Base-by-base conservation (phyloP, 2,113 vertebrate genomes). In the Sporophila hypoxantha region DNA sequence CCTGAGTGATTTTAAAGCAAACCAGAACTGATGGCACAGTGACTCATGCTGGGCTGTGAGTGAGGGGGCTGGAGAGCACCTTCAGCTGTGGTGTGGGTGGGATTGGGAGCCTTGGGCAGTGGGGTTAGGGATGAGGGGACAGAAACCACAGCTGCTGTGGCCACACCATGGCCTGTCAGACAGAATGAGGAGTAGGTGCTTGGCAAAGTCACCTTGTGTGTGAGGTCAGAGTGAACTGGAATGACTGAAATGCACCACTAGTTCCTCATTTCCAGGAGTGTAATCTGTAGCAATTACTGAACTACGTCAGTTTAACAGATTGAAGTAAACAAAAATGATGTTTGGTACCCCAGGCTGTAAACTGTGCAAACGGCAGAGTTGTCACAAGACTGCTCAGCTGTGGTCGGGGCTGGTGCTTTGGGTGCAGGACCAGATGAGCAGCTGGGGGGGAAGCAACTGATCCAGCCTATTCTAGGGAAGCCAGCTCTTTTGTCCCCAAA, bases 31-130 rank as follows among this genome's bases (percentile, higher is more conserved):
- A 19, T 41, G 67, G 12, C 23, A 6, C 34, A 34, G 76, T 22
- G 14, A 2, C 5, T 64, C 0, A 2, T 3, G 32, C 62, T 64
- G 65, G 47, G 36, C 39, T 64, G 64, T 20, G 36, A 62, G 37
- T 3, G n/a, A 44, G 12, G 8, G 44, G 19, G 12, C 20, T 68
- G 52, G 65, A 61, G 1, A 44, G 16, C 22, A 14, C 0, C 0
- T 49, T 68, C 41, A 76, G 22, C 37, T 62, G 15, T 46, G 47
- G 25, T 7, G 5, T 29, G 50, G 44, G 18, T 70, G 49, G 39
- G 23, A 23, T 12, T 1, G 6, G 37, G 30, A 46, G 25, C 46
- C 50, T 53, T 30, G 64, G 67, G 50, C 37, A 68, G 10, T 39
- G 44, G 30, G 14, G 17, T 32, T 32, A 55, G 60, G 81, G 23